These are phyloP conservation scores for Strigamia maritima DNA, from an alignment of 2,888 invertebrate genomes.

Conservation along the genomic window DNA sequence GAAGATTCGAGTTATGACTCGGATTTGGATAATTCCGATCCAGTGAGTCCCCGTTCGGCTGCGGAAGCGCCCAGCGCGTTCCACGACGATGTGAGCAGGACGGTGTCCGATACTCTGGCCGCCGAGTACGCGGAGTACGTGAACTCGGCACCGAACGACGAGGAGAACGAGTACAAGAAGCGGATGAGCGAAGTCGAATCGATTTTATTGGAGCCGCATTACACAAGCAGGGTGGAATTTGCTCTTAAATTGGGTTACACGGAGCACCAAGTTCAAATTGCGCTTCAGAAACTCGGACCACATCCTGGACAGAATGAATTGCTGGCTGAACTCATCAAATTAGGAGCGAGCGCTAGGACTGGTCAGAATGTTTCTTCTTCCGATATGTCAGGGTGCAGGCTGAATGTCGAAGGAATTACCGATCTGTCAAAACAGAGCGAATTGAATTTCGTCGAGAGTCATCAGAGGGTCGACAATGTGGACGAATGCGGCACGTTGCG, in stretches of 20 bases:
- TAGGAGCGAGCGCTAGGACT: slow-evolving; percentile 53
- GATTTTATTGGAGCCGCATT: slow-evolving; percentile 47
- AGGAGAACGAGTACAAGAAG: slow-evolving; percentile 7
- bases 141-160: slow-evolving; percentile 39
- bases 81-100: slow-evolving; percentile 75
- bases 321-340: slow-evolving; percentile 79
- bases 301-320: slow-evolving; percentile 82
- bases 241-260: slow-evolving; percentile 89
- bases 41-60: slow-evolving; percentile 49
- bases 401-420: not conserved
- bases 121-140: slow-evolving; percentile 83
- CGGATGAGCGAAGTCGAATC: not conserved
- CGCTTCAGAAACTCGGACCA: slow-evolving; percentile 77
- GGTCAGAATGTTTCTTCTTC: not conserved
- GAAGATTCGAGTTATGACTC: slow-evolving; percentile 87
- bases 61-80: slow-evolving; percentile 43
- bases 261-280: slow-evolving; percentile 76
- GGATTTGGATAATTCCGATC: slow-evolving; percentile 60
- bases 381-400: not conserved
- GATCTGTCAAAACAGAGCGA: not conserved
- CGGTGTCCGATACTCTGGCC: slow-evolving; percentile 77
- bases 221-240: slow-evolving; percentile 74
- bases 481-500: slow-evolving; percentile 52
- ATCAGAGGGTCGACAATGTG: not conserved
- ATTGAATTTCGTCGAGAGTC: not conserved